phyloP scores from a whole-genome alignment of 2,888 invertebrate species.

The Hydraecia micacea region DNA sequence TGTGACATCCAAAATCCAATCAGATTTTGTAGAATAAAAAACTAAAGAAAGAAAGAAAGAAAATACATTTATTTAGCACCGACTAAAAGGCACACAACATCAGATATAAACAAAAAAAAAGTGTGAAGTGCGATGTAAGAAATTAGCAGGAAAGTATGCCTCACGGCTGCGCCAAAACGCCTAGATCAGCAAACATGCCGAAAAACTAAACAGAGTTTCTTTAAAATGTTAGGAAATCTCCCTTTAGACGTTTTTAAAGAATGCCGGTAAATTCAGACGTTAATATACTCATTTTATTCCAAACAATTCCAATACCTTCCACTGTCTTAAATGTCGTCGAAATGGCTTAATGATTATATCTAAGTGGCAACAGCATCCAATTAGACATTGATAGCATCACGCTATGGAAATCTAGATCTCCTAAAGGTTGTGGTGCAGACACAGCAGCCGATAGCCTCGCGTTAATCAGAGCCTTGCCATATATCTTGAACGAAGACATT shows the following conservation, averaged over 20 bases:
- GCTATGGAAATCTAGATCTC: slow-evolving; percentile 42
- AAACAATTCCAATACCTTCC: neutral
- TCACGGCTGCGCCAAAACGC: neutral
- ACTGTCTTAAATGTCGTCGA: slow-evolving; percentile 20
- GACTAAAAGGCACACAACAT: neutral
- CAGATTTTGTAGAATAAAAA: slow-evolving; percentile 6
- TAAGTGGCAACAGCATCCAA: slow-evolving; percentile 35
- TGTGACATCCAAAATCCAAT: slow-evolving; percentile 19
- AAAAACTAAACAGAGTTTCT: neutral
- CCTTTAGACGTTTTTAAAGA: neutral
- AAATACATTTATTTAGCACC: neutral
- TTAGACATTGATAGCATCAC: slow-evolving; percentile 49
- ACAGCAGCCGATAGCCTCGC: slow-evolving; percentile 5
- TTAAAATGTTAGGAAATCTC: neutral
- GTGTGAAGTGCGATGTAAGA: neutral
- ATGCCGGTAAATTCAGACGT: neutral
- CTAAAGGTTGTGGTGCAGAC: slow-evolving; percentile 33
- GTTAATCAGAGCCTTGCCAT: slow-evolving; percentile 27
- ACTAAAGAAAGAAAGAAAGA: neutral
- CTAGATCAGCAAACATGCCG: neutral
- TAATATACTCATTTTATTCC: neutral
- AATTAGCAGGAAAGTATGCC: neutral
- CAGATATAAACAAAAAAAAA: neutral
- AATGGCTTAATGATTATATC: slow-evolving; percentile 35
- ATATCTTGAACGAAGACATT: neutral